A percentile compares a stretch with the other conserved stretches of the same genome.
These are phyloP conservation scores for Trichoplax adhaerens DNA, from an alignment of 37 sponge, comb jelly and placozoan species.

Conservation along the genomic window DNA sequence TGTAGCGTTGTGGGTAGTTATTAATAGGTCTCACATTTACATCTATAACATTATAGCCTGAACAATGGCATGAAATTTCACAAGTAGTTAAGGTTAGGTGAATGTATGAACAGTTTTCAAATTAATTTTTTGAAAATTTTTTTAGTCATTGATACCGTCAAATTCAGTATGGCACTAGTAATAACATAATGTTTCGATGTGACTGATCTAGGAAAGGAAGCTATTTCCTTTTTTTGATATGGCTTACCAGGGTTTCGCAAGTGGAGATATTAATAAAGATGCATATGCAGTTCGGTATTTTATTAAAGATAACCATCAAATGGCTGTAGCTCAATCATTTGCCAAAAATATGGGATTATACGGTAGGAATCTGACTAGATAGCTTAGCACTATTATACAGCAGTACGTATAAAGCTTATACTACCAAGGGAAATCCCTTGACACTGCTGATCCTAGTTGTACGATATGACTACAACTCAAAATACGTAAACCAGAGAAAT, in stretches of 20 bases:
- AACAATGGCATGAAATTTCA: slow-evolving; percentile 80
- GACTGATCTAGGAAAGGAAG: slow-evolving; percentile 23
- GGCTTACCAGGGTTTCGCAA: slow-evolving; percentile 96
- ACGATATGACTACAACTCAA: no score
- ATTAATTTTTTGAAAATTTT: neutral
- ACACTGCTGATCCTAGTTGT: no score
- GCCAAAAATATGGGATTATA: slow-evolving; percentile 98
- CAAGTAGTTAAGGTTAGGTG: slow-evolving; percentile 23
- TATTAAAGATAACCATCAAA: slow-evolving; percentile 52
- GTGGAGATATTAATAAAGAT: slow-evolving; percentile 68
- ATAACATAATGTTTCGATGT: neutral
- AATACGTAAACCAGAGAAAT: no score
- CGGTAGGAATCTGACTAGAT: slow-evolving; percentile 29
- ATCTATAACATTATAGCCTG: slow-evolving; percentile 9
- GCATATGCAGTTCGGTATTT: slow-evolving; percentile 73
- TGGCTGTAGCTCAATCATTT: slow-evolving; percentile 79
- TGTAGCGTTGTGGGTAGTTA: no score
- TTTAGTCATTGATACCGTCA: neutral
- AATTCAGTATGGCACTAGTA: neutral
- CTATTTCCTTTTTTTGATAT: slow-evolving; percentile 77
- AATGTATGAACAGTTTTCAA: neutral
- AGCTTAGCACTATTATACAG: no score
- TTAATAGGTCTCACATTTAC: no score
- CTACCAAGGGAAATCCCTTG: no score
- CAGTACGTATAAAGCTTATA: no score